Evolutionary conservation across 1,140 invertebrate species (phyloP).

Genomic region (Plodia interpunctella): DNA sequence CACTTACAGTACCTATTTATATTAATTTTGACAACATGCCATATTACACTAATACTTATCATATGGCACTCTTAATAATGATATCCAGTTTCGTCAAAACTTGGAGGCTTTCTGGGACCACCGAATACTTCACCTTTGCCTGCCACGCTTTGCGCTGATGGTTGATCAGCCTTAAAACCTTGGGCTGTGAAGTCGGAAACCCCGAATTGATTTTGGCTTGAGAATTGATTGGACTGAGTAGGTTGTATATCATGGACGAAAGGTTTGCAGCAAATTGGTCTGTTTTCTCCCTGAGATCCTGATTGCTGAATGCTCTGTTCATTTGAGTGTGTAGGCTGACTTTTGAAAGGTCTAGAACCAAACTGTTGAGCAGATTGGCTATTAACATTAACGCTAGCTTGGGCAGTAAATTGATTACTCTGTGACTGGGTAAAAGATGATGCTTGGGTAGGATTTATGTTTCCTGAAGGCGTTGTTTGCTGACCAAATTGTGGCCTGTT

Average conservation of each 20-base stretch:
- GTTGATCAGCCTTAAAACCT: conserved; percentile 11
- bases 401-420: conserved; percentile 6
- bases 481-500: conserved; percentile 18
- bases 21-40: conserved; percentile 5
- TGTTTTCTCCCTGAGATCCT: background rate
- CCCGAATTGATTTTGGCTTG: conserved; percentile 18
- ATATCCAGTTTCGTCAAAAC: conserved; percentile 55
- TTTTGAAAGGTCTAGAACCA: conserved; percentile 1
- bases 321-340: background rate
- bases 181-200: conserved; percentile 11
- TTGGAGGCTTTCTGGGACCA: conserved; percentile 45
- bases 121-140: conserved; percentile 42
- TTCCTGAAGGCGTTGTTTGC: conserved; percentile 12
- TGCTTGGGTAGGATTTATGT: background rate
- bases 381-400: background rate
- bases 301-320: background rate
- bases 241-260: background rate
- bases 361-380: background rate
- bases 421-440: background rate
- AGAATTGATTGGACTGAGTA: conserved; percentile 8
- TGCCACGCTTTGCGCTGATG: conserved; percentile 19
- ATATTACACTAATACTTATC: conserved; percentile 8
- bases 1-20: background rate
- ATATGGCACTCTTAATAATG: conserved; percentile 46
- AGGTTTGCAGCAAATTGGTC: background rate